phyloP scores from a whole-genome alignment of 1,140 invertebrate genomes.

The Whitmania pigra region DNA sequence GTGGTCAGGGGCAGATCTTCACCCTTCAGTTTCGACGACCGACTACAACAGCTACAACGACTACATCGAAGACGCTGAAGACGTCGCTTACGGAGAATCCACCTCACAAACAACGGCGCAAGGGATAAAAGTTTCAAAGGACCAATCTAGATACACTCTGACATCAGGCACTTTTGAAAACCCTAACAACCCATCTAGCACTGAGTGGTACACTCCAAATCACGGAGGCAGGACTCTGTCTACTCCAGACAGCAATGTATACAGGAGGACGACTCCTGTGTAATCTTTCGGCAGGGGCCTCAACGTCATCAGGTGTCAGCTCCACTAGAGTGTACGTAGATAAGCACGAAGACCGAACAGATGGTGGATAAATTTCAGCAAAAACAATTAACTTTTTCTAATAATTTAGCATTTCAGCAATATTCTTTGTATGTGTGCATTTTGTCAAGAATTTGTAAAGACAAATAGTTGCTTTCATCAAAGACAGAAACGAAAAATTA shows the following conservation, averaged over 20 bases:
- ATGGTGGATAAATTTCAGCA: too few species aligned
- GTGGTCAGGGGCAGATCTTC: too few species aligned
- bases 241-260: neutral
- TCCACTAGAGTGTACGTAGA: too few species aligned
- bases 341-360: too few species aligned
- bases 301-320: too few species aligned
- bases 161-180: neutral
- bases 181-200: neutral
- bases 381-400: too few species aligned
- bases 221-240: neutral
- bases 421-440: conserved; percentile 4
- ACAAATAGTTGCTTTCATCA: neutral
- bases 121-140: neutral
- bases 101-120: too few species aligned
- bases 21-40: too few species aligned
- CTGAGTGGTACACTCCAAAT: conserved; percentile 7
- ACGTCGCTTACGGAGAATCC: too few species aligned
- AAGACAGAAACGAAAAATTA: neutral
- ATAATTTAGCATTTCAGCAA: too few species aligned
- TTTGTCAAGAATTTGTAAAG: neutral
- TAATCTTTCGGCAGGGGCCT: neutral
- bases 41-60: too few species aligned
- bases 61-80: too few species aligned
- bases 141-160: neutral
- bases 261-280: conserved; percentile 5